Conservation (phyloP, 2,888 invertebrate genomes). For the Syrphus vitripennis region DNA sequence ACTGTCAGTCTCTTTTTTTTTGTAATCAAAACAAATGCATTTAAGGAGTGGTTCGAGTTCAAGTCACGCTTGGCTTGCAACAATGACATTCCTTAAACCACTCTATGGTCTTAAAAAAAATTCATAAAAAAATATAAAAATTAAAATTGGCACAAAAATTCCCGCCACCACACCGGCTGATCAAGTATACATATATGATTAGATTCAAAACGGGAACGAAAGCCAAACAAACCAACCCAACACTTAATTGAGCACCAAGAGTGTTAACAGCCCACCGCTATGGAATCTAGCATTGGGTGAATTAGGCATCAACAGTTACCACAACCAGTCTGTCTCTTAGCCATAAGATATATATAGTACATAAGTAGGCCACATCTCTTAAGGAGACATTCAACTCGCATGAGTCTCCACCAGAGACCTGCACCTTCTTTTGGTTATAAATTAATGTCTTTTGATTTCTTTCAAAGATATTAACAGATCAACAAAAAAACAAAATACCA, state of each 20-base stretch:
- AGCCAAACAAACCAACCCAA: conserved; percentile 25
- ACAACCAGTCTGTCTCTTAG: background rate
- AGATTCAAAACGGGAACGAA: conserved; percentile 11
- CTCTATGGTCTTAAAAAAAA: background rate
- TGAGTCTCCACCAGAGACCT: conserved; percentile 2
- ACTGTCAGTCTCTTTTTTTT: background rate
- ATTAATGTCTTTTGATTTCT: background rate
- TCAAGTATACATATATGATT: conserved; percentile 18
- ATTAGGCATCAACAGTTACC: background rate
- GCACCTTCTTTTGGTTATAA: background rate
- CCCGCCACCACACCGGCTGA: background rate
- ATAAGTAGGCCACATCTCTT: conserved; percentile 53
- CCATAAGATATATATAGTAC: background rate
- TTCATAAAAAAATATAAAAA: background rate
- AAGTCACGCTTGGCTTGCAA: background rate
- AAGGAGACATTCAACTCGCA: conserved; percentile 50
- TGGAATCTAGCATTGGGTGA: background rate
- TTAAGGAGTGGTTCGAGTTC: background rate
- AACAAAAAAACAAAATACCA: background rate
- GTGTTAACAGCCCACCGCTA: background rate
- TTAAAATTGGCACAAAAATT: conserved; percentile 10
- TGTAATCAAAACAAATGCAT: background rate
- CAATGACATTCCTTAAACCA: background rate
- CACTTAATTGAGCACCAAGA: background rate
- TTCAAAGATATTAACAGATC: background rate